Percentiles rank a stretch among this genome's conserved stretches.
These are phyloP conservation scores for Aphodius sticticus DNA, from an alignment of 2,888 invertebrate species.

Conservation along the genomic window DNA sequence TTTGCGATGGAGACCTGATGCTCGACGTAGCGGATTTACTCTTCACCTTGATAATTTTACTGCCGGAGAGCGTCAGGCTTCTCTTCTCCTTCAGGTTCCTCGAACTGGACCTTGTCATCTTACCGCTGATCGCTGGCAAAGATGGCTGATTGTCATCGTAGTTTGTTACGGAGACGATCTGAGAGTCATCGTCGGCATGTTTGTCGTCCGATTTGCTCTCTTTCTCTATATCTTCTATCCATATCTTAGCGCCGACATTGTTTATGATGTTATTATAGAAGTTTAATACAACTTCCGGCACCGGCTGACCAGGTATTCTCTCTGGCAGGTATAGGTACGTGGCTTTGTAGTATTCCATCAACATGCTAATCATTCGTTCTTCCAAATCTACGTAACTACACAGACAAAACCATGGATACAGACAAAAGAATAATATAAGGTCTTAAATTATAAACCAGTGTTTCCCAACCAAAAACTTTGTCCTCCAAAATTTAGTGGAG, in stretches of 20 bases:
- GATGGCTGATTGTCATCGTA: neutral
- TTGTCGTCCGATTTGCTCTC: slow-evolving; percentile 1
- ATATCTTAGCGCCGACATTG: slow-evolving; percentile 36
- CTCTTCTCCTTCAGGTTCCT: neutral
- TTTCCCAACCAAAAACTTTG: no score
- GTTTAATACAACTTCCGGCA: slow-evolving; percentile 50
- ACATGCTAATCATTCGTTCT: slow-evolving; percentile 51
- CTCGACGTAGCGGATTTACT: neutral
- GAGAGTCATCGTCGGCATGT: neutral
- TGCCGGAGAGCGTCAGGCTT: neutral
- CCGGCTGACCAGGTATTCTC: slow-evolving; percentile 51
- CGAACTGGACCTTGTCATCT: neutral
- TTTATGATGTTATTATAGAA: slow-evolving; percentile 53
- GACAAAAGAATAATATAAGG: neutral
- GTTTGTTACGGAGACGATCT: neutral
- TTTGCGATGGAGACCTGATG: slow-evolving; percentile 7
- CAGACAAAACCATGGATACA: slow-evolving; percentile 24
- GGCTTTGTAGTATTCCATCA: slow-evolving; percentile 56
- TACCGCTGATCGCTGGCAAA: neutral
- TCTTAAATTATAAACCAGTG: no score
- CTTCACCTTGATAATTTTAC: slow-evolving; percentile 9
- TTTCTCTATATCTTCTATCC: slow-evolving; percentile 28
- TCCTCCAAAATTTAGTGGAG: no score
- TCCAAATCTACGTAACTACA: slow-evolving; percentile 55
- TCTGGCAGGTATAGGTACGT: slow-evolving; percentile 57